Evolutionary conservation across 1,140 invertebrate species (phyloP).

Genomic region (Zophobas atratus): DNA sequence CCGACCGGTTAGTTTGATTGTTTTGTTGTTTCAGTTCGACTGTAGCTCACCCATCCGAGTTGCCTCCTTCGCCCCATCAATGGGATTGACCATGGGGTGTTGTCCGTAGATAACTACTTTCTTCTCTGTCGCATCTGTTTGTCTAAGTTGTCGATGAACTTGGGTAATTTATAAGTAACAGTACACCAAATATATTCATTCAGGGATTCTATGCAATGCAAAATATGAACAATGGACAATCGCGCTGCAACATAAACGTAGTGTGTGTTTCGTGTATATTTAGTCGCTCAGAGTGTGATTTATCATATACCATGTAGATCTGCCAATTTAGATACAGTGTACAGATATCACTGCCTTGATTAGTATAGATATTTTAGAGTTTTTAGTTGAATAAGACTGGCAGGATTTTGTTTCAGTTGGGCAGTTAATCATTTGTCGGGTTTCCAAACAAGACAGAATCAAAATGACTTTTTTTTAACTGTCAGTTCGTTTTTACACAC

Average conservation of each 20-base stretch:
- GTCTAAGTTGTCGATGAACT: constrained; percentile 37
- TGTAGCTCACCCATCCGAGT: constrained; percentile 96
- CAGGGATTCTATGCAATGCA: constrained; percentile 66
- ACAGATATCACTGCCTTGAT: constrained; percentile 64
- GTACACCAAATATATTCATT: constrained; percentile 66
- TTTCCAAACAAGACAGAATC: constrained; percentile 24
- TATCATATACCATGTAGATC: constrained; percentile 59
- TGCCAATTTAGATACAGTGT: constrained; percentile 61
- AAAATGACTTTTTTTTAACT: constrained; percentile 14
- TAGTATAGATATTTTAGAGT: constrained; percentile 58
- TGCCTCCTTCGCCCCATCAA: constrained; percentile 97
- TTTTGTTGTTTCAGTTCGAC: constrained; percentile 85
- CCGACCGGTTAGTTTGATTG: constrained; percentile 12
- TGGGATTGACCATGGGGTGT: constrained; percentile 86
- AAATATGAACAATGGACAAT: constrained; percentile 59
- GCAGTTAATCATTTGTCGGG: constrained; percentile 19
- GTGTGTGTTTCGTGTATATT: constrained; percentile 63
- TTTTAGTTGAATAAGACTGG: constrained; percentile 63
- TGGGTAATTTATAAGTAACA: constrained; percentile 49
- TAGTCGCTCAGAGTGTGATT: constrained; percentile 63
- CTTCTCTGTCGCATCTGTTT: constrained; percentile 38
- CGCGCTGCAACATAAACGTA: constrained; percentile 60
- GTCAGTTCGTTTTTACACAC: not conserved
- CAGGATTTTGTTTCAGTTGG: constrained; percentile 50
- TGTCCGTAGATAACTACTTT: constrained; percentile 60